Percentiles rank a stretch among this genome's conserved stretches.
These are phyloP conservation scores for Blomia tropicalis DNA, from an alignment of 2,888 invertebrate genomes.

Conservation along the genomic window DNA sequence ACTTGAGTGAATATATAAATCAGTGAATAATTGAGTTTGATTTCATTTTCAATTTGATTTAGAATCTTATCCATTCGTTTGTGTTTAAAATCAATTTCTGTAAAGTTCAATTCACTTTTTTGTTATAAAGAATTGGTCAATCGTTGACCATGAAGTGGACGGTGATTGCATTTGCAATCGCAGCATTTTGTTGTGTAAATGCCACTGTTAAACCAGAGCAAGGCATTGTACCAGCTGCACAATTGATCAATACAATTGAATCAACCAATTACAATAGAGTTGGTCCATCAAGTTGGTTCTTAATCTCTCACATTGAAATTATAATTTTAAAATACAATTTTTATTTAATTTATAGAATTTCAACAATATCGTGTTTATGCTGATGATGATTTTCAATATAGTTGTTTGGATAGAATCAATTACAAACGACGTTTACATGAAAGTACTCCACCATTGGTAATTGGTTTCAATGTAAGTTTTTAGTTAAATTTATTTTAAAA, in stretches of 20 bases:
- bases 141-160: too few species aligned
- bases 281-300: background rate
- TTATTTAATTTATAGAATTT: background rate
- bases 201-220: background rate
- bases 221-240: background rate
- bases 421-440: constrained; percentile 7
- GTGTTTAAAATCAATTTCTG: too few species aligned
- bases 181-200: background rate
- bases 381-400: background rate
- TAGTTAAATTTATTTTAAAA: background rate
- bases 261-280: background rate
- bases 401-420: constrained; percentile 1
- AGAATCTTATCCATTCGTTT: too few species aligned
- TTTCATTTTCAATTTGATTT: too few species aligned
- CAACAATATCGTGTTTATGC: background rate
- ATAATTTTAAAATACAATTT: too few species aligned
- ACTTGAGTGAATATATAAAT: too few species aligned
- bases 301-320: background rate
- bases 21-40: too few species aligned
- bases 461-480: constrained; percentile 18
- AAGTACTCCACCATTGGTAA: constrained; percentile 5
- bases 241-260: background rate
- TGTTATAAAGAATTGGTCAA: too few species aligned
- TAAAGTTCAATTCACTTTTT: too few species aligned
- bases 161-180: too few species aligned